Base-by-base conservation (phyloP, 2,888 invertebrate species). In the Notodonta ziczac region DNA sequence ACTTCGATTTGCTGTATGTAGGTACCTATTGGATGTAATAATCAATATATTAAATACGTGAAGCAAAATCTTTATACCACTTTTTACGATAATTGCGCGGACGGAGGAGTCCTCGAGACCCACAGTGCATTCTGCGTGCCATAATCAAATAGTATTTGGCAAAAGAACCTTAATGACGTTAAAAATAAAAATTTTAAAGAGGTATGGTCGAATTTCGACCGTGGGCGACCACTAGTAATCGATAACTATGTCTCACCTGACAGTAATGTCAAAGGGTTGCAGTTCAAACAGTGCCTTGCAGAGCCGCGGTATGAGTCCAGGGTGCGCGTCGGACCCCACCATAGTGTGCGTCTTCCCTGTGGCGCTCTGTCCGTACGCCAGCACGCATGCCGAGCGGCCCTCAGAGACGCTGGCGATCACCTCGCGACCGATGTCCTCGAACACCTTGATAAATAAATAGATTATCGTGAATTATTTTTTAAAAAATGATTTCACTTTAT, bases 321-420 rank as follows among this genome's bases (percentile, higher is more conserved):
- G 91, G 51, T 91, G 85, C 0, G 74, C 56, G 0, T 88, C 88
- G 0, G 93, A 85, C 1, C 97, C 97, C 95, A 96, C 95, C 96
- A 97, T 97, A 9, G 97, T 97, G 80, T 96, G 96, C 0, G 96
- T 97, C 86, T 97, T 97, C 35, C 97, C 97, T 0, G 96, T 96
- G 0, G 96, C 95, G 74, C 96, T 97, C 85, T 97, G 97, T 0
- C 97, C 97, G 77, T 97, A 97, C 0, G 97, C 96, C 80, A 97
- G 92, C 50, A 96, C 94, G 80, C 96, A 97, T 1, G 96, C 95
- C 68, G 96, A 95, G 69, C 94, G 94, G 0, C 97, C 96, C 4
- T 92, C 91, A 61, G 94, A 93, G 10, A 96, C 89, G 42, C 95
- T 95, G 39, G 94, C 91, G 57, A 96, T 88, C 35, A 97, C 95